phyloP scores from a whole-genome alignment of 2,113 vertebrate genomes.

The Maccullochella peelii region DNA sequence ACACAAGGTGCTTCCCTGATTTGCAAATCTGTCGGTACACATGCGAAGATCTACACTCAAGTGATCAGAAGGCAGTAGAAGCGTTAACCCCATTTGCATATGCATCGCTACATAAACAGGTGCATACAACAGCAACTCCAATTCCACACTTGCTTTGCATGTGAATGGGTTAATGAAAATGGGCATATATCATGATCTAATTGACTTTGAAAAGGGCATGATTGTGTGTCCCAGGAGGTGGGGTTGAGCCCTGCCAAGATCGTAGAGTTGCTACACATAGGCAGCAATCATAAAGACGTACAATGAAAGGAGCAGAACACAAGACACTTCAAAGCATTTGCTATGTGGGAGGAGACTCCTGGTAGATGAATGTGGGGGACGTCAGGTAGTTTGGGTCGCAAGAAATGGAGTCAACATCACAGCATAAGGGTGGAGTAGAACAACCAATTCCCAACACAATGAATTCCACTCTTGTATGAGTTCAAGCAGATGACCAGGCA shows the following conservation, averaged over 20 bases:
- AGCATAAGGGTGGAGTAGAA: background rate
- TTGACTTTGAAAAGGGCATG: slow-evolving; percentile 19
- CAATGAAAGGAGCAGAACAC: slow-evolving; percentile 19
- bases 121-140: slow-evolving; percentile 33
- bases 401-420: slow-evolving; percentile 20
- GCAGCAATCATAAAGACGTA: slow-evolving; percentile 19
- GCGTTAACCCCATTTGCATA: slow-evolving; percentile 50
- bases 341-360: slow-evolving; percentile 1
- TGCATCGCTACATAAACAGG: slow-evolving; percentile 43
- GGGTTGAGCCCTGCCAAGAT: slow-evolving; percentile 18
- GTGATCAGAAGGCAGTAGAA: slow-evolving; percentile 6
- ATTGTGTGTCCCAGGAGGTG: slow-evolving; percentile 31
- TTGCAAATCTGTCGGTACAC: no score
- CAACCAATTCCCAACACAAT: background rate
- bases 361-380: slow-evolving; percentile 5
- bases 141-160: slow-evolving; percentile 44
- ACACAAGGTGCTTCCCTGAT: no score
- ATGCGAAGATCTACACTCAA: slow-evolving; percentile 3
- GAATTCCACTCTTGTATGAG: background rate
- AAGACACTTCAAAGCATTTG: slow-evolving; percentile 29
- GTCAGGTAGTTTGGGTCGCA: background rate
- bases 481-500: background rate
- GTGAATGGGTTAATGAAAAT: slow-evolving; percentile 53
- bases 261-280: background rate
- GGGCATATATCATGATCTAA: slow-evolving; percentile 28